phyloP scores from a whole-genome alignment of 2,113 vertebrate genomes.

The Progne subis region DNA sequence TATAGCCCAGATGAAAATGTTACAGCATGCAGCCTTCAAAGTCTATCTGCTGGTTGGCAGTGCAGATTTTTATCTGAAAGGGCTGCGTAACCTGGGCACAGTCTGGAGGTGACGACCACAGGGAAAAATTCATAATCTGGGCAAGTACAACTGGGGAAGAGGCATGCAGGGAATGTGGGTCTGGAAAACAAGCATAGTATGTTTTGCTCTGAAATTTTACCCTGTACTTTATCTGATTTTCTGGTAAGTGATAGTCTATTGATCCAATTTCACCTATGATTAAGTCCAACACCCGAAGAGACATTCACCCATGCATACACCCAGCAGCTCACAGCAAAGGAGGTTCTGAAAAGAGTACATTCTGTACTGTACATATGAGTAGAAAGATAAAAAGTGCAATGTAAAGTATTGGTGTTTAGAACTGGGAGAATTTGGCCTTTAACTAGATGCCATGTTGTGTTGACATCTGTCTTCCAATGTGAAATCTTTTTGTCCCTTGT shows the following conservation, averaged over 20 bases:
- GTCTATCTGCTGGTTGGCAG: neutral
- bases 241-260: conserved; percentile 36
- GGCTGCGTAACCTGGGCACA: neutral
- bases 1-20: neutral
- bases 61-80: neutral
- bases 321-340: neutral
- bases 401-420: neutral
- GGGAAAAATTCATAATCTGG: neutral
- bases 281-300: conserved; percentile 30
- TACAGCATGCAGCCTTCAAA: neutral
- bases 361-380: neutral
- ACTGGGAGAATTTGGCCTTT: neutral
- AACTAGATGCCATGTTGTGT: neutral
- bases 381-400: neutral
- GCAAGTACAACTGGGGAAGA: neutral
- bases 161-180: neutral
- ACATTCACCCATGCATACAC: neutral
- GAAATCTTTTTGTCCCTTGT: neutral
- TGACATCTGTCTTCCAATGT: neutral
- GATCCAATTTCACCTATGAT: conserved; percentile 51
- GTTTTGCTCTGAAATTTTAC: conserved; percentile 8
- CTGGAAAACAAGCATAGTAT: neutral
- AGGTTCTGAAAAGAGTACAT: neutral
- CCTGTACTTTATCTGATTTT: conserved; percentile 3
- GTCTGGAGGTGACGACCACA: neutral